Conservation (phyloP, 1,140 invertebrate genomes). For the Calliphora vicina region DNA sequence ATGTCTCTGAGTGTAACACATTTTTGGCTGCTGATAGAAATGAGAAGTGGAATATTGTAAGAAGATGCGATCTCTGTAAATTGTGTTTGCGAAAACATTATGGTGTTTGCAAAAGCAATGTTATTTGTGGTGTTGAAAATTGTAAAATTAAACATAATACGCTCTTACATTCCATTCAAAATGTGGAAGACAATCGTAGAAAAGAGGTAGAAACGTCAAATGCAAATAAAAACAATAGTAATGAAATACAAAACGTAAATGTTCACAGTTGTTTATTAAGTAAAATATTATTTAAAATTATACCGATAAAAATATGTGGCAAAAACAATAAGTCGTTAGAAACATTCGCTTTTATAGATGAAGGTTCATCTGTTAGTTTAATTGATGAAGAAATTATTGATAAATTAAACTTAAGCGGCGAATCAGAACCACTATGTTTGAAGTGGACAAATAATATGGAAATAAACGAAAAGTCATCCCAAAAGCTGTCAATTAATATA, state of each 20-base stretch:
- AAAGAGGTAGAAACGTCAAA: not conserved
- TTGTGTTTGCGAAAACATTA: not conserved
- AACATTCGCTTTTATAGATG: conserved; percentile 25
- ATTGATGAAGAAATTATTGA: too few relatives aligned
- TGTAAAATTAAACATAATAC: not conserved
- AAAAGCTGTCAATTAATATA: not conserved
- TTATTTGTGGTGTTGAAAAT: conserved; percentile 2
- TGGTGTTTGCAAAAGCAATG: not conserved
- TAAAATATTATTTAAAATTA: conserved; percentile 4
- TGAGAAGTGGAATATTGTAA: not conserved
- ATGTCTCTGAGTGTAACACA: not conserved
- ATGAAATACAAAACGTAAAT: not conserved
- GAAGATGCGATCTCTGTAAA: not conserved
- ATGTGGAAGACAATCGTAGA: not conserved
- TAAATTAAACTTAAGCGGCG: too few relatives aligned
- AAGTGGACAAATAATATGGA: too few relatives aligned
- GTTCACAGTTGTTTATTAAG: not conserved
- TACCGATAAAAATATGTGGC: conserved; percentile 16
- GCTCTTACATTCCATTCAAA: not conserved
- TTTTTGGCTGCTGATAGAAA: not conserved
- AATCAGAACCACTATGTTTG: too few relatives aligned
- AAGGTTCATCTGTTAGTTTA: conserved; percentile 27
- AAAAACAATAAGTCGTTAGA: not conserved
- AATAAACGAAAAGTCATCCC: too few relatives aligned
- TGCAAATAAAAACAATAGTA: not conserved